A percentile compares a stretch with the other conserved stretches of the same genome.
Conservation (phyloP, 2,888 invertebrate species). For the Spatulosminthurus flaviceps region DNA sequence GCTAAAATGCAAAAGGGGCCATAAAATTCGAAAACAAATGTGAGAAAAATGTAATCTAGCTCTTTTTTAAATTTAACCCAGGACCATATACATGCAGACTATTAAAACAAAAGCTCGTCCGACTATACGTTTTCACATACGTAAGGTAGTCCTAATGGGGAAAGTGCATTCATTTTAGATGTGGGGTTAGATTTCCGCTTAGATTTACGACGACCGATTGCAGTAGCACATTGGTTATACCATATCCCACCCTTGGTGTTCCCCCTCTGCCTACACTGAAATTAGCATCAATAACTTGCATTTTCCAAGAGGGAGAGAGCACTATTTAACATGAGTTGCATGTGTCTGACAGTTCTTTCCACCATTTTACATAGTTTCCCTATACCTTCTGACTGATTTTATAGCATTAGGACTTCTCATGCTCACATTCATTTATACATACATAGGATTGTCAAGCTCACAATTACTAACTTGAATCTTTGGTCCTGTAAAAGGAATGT, state of each 20-base stretch:
- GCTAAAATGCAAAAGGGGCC: no score
- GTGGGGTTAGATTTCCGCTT: slow-evolving; percentile 8
- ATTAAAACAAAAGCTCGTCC: background rate
- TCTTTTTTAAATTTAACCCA: no score
- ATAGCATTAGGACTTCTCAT: background rate
- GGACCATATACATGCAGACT: no score
- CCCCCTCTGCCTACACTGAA: background rate
- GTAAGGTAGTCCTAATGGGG: slow-evolving; percentile 5
- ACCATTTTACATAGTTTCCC: slow-evolving; percentile 6
- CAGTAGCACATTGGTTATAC: background rate
- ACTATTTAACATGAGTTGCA: background rate
- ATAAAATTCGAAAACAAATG: no score
- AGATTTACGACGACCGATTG: slow-evolving; percentile 3
- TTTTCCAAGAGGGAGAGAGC: background rate
- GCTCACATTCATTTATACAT: background rate
- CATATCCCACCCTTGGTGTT: slow-evolving; percentile 11
- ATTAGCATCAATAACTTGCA: slow-evolving; percentile 14
- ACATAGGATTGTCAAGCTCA: background rate
- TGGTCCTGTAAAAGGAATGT: no score
- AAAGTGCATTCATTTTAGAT: slow-evolving; percentile 7
- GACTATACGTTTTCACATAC: background rate
- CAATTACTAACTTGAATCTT: background rate
- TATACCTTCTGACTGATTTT: background rate
- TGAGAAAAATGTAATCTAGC: no score
- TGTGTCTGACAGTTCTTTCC: background rate